Evolutionary conservation across 2,797 vertebrate genomes (phyloP).

Genomic region (Macroramphosus scolopax): DNA sequence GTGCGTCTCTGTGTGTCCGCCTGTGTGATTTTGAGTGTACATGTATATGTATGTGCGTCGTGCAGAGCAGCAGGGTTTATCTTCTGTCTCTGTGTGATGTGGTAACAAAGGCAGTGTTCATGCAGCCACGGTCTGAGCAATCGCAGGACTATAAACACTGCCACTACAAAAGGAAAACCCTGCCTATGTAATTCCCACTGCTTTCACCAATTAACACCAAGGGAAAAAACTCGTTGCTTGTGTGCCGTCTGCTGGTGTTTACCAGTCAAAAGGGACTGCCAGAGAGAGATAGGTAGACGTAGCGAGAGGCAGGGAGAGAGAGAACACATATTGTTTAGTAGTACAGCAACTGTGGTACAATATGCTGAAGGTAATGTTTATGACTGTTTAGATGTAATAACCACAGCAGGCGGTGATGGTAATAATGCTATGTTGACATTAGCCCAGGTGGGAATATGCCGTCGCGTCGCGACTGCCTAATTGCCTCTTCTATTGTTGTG

Average conservation of each 20-base stretch:
- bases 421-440: slow-evolving; percentile 73
- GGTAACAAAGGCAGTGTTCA: slow-evolving; percentile 54
- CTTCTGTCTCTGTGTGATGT: slow-evolving; percentile 42
- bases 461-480: slow-evolving; percentile 57
- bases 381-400: slow-evolving; percentile 62
- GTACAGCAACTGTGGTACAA: slow-evolving; percentile 45
- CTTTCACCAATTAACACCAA: slow-evolving; percentile 59
- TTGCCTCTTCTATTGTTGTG: slow-evolving; percentile 70
- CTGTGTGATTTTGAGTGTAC: slow-evolving; percentile 3
- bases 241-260: slow-evolving; percentile 46
- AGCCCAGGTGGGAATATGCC: slow-evolving; percentile 76
- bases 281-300: slow-evolving; percentile 13
- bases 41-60: slow-evolving; percentile 14
- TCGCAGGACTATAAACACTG: slow-evolving; percentile 40
- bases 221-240: slow-evolving; percentile 16
- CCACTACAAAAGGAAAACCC: slow-evolving; percentile 49
- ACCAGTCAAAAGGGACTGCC: slow-evolving; percentile 27
- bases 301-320: slow-evolving; percentile 7
- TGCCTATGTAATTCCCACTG: slow-evolving; percentile 48
- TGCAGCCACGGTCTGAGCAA: slow-evolving; percentile 18
- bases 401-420: slow-evolving; percentile 63
- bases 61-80: slow-evolving; percentile 43
- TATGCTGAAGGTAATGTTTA: slow-evolving; percentile 58
- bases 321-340: slow-evolving; percentile 48
- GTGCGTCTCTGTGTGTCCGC: slow-evolving; percentile 1